A percentile compares a stretch with the other conserved stretches of the same genome.
Evolutionary conservation across 30 jellyfish, hydroid and myxozoan genomes (phyloP).

Genomic region (Turritopsis rubra): DNA sequence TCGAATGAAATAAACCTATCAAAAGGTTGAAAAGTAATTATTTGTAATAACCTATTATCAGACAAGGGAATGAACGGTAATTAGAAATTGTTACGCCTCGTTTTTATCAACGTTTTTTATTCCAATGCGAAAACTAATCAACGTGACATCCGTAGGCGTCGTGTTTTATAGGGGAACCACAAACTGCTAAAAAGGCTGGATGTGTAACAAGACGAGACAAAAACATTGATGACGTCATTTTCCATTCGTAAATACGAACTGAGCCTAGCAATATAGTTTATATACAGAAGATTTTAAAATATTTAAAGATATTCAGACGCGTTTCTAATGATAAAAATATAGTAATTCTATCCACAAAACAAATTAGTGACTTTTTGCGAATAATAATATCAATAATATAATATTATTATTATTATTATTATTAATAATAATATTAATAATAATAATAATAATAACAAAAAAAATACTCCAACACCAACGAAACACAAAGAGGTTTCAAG

Average conservation of each 20-base stretch:
- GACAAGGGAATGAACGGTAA: not conserved
- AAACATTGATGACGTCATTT: not conserved
- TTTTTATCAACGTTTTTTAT: too few species aligned
- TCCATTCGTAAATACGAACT: not conserved
- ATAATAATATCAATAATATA: too few species aligned
- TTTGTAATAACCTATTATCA: too few species aligned
- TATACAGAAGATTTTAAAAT: not conserved
- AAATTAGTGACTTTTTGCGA: not conserved
- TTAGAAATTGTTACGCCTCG: not conserved
- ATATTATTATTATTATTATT: too few species aligned
- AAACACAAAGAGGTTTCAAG: not conserved
- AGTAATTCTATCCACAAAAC: not conserved
- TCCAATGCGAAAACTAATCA: not conserved
- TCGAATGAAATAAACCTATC: too few species aligned
- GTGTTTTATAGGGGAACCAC: not conserved
- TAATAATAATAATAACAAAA: too few species aligned
- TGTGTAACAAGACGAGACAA: not conserved
- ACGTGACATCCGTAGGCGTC: not conserved
- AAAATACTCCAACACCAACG: not conserved
- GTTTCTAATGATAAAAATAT: not conserved
- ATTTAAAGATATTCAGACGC: not conserved
- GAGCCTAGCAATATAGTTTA: not conserved
- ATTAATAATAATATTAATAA: too few species aligned
- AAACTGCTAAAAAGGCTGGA: not conserved
- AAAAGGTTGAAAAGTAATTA: not conserved